Conservation (phyloP, 2,797 vertebrate genomes). For the Hapalemur alaotrensis region DNA sequence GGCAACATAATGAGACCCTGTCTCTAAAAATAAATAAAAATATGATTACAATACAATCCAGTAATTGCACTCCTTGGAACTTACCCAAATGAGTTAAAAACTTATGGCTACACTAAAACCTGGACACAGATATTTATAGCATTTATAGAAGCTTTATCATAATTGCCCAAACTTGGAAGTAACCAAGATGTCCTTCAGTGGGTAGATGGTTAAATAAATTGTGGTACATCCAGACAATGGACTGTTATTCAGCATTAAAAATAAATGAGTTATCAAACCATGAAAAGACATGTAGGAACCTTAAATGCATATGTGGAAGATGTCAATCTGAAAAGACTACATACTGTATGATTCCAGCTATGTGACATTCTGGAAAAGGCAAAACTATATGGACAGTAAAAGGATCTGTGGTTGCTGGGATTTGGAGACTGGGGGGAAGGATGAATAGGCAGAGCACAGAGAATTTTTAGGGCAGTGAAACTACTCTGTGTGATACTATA, state of each 20-base stretch:
- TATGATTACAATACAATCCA: not conserved
- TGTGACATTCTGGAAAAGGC: not conserved
- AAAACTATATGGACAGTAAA: not conserved
- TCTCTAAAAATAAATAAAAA: not conserved
- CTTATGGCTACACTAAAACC: not conserved
- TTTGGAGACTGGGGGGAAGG: not conserved
- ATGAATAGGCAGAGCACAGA: not conserved
- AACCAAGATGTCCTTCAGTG: not conserved
- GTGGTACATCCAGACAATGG: not conserved
- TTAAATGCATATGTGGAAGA: not conserved
- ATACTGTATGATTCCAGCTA: not conserved
- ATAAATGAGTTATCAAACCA: not conserved
- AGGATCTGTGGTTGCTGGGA: not conserved
- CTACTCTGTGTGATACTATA: not conserved
- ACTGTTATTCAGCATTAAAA: not conserved
- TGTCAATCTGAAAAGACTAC: not conserved
- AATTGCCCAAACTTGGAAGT: not conserved
- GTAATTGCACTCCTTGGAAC: not conserved
- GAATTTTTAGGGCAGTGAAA: not conserved
- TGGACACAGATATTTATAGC: not conserved
- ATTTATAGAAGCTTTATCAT: not conserved
- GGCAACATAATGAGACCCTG: not conserved
- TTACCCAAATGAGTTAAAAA: not conserved
- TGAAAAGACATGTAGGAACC: not conserved
- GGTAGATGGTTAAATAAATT: not conserved